A percentile compares a stretch with the other conserved stretches of the same genome.
Conservation (phyloP, 2,797 vertebrate genomes). For the Chelmon rostratus region DNA sequence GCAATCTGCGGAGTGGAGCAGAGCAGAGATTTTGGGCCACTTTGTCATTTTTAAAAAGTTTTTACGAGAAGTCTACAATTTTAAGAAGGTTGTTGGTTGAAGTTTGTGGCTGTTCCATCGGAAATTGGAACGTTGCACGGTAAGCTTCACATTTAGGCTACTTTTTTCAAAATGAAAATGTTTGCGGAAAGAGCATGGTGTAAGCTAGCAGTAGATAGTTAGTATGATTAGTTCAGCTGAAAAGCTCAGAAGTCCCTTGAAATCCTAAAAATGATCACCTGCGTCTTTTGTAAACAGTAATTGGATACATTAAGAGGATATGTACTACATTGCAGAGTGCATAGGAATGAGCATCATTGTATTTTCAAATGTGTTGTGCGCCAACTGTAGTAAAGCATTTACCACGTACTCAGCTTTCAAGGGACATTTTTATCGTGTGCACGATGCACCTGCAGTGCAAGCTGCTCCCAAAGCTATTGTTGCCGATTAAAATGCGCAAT, state of each 20-base stretch:
- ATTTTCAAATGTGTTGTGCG: constrained; percentile 48
- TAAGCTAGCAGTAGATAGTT: background rate
- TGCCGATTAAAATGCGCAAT: constrained; percentile 38
- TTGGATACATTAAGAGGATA: constrained; percentile 47
- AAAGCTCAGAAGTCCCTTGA: background rate
- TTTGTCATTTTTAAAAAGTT: background rate
- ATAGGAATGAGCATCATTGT: constrained; percentile 57
- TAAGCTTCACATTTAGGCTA: background rate
- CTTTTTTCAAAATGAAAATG: background rate
- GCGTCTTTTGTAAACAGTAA: constrained; percentile 25
- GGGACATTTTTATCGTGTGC: constrained; percentile 44
- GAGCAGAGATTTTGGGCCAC: background rate
- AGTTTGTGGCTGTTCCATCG: background rate
- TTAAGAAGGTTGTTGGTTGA: background rate
- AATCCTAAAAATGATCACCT: constrained; percentile 23
- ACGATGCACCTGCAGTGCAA: constrained; percentile 5
- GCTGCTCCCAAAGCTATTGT: constrained; percentile 5
- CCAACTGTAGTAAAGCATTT: constrained; percentile 33
- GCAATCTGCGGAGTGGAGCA: background rate
- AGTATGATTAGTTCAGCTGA: background rate
- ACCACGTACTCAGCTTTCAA: constrained; percentile 46
- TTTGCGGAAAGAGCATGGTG: constrained; percentile 7
- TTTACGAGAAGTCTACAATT: background rate
- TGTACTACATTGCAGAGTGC: constrained; percentile 53
- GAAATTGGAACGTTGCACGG: constrained; percentile 3